These are phyloP conservation scores for Echinometra lucunter DNA, from an alignment of 53 echinoderm and acorn worm genomes.

Conservation along the genomic window DNA sequence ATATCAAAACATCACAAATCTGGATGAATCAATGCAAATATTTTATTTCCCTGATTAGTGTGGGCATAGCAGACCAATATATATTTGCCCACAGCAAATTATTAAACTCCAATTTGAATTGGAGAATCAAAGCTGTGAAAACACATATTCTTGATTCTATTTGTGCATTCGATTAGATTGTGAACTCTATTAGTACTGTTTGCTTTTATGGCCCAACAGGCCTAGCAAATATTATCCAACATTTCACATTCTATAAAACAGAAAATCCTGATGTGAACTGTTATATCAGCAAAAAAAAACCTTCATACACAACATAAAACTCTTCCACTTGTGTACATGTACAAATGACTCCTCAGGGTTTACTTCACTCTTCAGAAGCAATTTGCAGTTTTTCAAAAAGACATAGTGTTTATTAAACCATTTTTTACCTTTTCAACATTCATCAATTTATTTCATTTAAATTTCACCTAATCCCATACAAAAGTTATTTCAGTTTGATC, in stretches of 20 bases:
- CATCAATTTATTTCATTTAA: too few relatives aligned
- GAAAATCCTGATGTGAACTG: background rate
- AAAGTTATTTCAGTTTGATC: too few relatives aligned
- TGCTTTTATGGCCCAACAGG: background rate
- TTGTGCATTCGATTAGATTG: background rate
- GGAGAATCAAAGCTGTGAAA: background rate
- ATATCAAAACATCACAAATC: background rate
- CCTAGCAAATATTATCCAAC: background rate
- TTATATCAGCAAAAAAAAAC: background rate
- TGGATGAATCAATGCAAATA: background rate
- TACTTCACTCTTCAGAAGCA: background rate
- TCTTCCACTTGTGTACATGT: background rate
- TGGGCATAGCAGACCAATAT: background rate
- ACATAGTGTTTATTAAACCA: too few relatives aligned
- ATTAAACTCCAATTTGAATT: background rate
- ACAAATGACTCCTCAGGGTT: background rate
- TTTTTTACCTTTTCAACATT: too few relatives aligned
- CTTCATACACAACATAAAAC: background rate
- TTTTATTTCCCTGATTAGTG: constrained; percentile 19
- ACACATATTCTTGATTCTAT: background rate
- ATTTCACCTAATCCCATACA: too few relatives aligned
- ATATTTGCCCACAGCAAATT: constrained; percentile 34
- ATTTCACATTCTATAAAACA: background rate
- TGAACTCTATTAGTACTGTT: constrained; percentile 5
- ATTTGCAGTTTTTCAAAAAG: too few relatives aligned